Evolutionary conservation across 2,888 invertebrate species (phyloP).

Genomic region (Bellardia bayeri): DNA sequence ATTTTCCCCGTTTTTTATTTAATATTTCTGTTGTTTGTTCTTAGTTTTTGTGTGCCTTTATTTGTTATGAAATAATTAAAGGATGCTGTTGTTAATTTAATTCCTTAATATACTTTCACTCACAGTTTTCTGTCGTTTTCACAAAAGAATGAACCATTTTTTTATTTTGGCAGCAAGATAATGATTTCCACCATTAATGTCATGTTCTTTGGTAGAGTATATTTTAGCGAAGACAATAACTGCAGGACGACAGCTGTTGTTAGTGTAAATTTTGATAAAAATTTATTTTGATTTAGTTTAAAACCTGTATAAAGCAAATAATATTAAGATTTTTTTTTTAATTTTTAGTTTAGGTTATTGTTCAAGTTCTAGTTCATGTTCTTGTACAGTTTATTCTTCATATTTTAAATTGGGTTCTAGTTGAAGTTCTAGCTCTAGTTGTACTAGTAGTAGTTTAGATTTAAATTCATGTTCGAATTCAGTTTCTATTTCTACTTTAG

Average conservation of each 20-base stretch:
- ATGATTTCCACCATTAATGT: conserved; percentile 27
- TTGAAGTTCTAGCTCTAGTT: no score
- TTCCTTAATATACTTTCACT: conserved; percentile 4
- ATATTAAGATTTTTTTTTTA: neutral
- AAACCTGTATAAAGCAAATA: neutral
- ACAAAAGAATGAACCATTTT: neutral
- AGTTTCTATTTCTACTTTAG: no score
- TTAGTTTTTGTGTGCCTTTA: neutral
- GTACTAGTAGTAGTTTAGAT: no score
- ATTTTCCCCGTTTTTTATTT: conserved; percentile 10
- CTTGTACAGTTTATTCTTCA: no score
- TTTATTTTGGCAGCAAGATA: neutral
- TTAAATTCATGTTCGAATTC: no score
- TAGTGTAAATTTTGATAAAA: neutral
- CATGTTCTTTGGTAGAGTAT: conserved; percentile 10
- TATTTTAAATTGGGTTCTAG: no score
- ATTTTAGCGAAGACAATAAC: neutral
- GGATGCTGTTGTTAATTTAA: conserved; percentile 31
- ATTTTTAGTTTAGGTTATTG: no score
- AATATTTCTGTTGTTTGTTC: neutral
- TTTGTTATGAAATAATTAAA: conserved; percentile 44
- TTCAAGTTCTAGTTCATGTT: no score
- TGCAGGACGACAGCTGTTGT: neutral
- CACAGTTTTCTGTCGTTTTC: neutral
- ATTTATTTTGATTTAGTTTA: neutral